Evolutionary conservation across 2,888 invertebrate species (phyloP).

Genomic region (Amiota mariae): DNA sequence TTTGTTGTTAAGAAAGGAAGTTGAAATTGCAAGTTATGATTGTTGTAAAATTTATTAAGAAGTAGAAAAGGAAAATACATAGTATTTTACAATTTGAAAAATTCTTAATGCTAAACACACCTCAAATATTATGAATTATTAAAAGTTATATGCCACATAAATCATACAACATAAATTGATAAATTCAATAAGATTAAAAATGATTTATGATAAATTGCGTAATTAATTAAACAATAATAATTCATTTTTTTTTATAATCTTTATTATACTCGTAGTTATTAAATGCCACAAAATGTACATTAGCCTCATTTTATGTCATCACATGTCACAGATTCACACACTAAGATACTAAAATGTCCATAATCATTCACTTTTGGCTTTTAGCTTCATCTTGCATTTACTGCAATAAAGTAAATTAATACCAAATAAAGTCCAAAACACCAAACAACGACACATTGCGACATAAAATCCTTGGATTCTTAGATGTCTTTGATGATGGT

Average conservation of each 20-base stretch:
- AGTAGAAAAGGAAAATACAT: no score
- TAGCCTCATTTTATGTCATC: not conserved
- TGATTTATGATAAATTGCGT: constrained; percentile 16
- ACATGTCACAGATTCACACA: not conserved
- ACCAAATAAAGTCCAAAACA: not conserved
- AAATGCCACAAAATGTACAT: not conserved
- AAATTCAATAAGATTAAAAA: constrained; percentile 3
- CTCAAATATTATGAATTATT: not conserved
- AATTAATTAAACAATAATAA: not conserved
- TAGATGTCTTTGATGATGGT: not conserved
- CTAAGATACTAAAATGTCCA: not conserved
- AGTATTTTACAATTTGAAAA: no score
- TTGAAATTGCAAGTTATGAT: no score
- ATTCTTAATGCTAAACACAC: no score
- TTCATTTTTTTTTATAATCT: not conserved
- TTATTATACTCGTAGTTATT: not conserved
- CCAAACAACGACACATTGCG: no score
- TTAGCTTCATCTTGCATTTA: not conserved
- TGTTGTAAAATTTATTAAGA: no score
- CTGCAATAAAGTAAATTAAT: constrained; percentile 3
- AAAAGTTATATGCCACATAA: not conserved
- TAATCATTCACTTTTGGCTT: not conserved
- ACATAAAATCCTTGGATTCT: no score
- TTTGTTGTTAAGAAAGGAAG: no score
- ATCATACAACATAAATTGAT: constrained; percentile 1